Conservation (phyloP, 1,140 invertebrate genomes). For the Papilio machaon region DNA sequence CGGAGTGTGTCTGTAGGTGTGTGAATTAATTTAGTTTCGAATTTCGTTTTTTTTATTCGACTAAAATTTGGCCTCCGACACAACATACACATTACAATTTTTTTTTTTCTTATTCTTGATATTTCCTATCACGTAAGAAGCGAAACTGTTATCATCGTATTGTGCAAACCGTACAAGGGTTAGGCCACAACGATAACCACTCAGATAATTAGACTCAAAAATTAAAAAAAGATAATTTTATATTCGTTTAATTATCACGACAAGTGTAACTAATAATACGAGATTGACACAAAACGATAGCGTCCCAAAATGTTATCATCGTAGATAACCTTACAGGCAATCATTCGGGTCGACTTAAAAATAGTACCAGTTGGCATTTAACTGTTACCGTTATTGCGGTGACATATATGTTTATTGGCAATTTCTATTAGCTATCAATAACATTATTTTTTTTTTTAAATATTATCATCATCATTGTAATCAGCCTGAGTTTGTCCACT, state of each 20-base stretch:
- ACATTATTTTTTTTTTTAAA: too few species aligned
- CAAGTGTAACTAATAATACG: conserved; percentile 48
- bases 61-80: not conserved
- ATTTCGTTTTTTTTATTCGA: not conserved
- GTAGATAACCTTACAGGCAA: conserved; percentile 54
- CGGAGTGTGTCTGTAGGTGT: too few species aligned
- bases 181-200: conserved; percentile 57
- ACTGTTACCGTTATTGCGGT: conserved; percentile 2
- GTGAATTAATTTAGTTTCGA: too few species aligned
- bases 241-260: conserved; percentile 49
- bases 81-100: not conserved
- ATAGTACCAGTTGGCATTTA: conserved; percentile 8
- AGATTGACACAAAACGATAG: conserved; percentile 50
- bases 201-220: conserved; percentile 55
- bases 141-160: conserved; percentile 52
- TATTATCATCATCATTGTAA: too few species aligned
- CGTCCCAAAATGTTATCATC: conserved; percentile 45
- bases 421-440: not conserved
- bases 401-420: not conserved
- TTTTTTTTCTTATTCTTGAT: not conserved
- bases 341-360: conserved; percentile 43
- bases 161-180: conserved; percentile 53
- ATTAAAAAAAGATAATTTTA: conserved; percentile 48
- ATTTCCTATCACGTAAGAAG: conserved; percentile 42
- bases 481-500: too few species aligned